Conservation (phyloP, 2,888 invertebrate species). For the Stenodema calcarata region DNA sequence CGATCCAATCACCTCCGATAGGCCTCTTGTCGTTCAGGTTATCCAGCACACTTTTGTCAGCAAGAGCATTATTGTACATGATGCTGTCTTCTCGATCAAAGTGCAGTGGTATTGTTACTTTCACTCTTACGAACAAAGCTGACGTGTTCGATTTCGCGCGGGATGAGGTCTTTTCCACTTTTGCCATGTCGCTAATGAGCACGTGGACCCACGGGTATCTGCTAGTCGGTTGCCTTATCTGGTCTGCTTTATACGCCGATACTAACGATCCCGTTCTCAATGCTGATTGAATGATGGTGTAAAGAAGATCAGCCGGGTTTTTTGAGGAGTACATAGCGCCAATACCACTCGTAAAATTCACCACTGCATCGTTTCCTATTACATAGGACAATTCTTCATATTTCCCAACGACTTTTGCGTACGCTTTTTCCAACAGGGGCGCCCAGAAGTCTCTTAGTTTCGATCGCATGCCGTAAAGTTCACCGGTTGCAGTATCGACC, state of each 20-base stretch:
- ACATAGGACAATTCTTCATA: neutral
- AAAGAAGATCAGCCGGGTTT: neutral
- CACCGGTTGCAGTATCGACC: neutral
- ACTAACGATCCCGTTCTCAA: neutral
- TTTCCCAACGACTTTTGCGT: neutral
- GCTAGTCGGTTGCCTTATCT: neutral
- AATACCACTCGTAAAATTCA: neutral
- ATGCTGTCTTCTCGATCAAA: neutral
- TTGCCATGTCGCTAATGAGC: neutral
- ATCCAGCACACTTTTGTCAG: neutral
- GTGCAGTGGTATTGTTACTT: neutral
- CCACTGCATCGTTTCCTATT: neutral
- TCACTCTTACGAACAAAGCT: neutral
- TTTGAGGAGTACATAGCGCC: neutral
- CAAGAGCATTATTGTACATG: neutral
- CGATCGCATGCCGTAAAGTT: neutral
- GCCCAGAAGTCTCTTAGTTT: neutral
- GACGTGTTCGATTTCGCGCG: neutral
- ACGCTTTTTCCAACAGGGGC: constrained; percentile 4
- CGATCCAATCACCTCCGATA: neutral
- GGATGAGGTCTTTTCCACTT: neutral
- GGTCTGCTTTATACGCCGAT: neutral
- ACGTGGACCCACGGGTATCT: neutral
- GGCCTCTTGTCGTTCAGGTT: neutral
- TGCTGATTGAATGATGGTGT: neutral